Evolutionary conservation across 2,113 vertebrate species (phyloP).

Genomic region (Pyxicephalus adspersus): DNA sequence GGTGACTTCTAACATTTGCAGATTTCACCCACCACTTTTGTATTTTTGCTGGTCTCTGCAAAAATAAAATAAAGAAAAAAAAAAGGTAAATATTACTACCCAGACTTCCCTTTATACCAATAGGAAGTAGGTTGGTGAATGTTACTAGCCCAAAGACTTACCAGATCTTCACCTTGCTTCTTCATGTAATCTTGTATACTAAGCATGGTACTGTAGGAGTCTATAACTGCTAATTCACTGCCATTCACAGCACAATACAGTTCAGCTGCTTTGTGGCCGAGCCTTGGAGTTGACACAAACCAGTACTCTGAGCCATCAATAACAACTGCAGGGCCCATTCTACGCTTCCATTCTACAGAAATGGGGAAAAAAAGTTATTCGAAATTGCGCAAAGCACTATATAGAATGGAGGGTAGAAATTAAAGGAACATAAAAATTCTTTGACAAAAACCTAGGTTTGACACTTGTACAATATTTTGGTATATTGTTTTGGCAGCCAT

Average conservation of each 20-base stretch:
- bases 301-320: slow-evolving; percentile 89
- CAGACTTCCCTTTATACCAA: too few relatives aligned
- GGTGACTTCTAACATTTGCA: slow-evolving; percentile 57
- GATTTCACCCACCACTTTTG: slow-evolving; percentile 80
- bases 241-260: slow-evolving; percentile 79
- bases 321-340: slow-evolving; percentile 79
- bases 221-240: slow-evolving; percentile 80
- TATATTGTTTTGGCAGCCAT: too few relatives aligned
- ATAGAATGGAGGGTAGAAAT: too few relatives aligned
- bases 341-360: slow-evolving; percentile 73
- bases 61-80: background rate
- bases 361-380: background rate
- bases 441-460: too few relatives aligned
- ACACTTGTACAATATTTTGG: too few relatives aligned
- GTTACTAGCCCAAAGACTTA: background rate
- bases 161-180: too few relatives aligned
- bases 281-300: slow-evolving; percentile 80
- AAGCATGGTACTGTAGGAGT: slow-evolving; percentile 63
- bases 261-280: slow-evolving; percentile 81
- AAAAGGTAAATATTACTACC: too few relatives aligned
- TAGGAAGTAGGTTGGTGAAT: background rate
- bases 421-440: too few relatives aligned
- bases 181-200: slow-evolving; percentile 69
- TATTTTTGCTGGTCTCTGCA: background rate
- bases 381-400: background rate